phyloP scores from a whole-genome alignment of 2,797 vertebrate species.

The Xenopus petersii region DNA sequence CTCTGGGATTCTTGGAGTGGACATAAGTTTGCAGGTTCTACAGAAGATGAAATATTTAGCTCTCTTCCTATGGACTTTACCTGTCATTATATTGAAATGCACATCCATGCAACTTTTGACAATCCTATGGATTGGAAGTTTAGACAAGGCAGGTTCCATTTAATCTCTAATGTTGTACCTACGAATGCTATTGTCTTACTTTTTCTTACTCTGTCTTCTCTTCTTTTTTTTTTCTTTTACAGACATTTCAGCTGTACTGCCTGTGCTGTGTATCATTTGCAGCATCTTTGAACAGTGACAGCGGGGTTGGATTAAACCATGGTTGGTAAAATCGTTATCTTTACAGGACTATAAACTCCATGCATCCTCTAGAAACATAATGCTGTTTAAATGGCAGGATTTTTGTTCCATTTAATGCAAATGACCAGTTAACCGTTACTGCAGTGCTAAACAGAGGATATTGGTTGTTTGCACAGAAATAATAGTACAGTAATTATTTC shows the following conservation, averaged over 20 bases:
- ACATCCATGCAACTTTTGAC: conserved; percentile 50
- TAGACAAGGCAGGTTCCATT: conserved; percentile 61
- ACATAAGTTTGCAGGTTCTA: conserved; percentile 54
- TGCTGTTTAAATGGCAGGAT: no score
- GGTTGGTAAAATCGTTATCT: conserved; percentile 72
- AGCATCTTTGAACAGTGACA: conserved; percentile 67
- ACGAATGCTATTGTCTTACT: not conserved
- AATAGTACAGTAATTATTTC: no score
- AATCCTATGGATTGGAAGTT: conserved; percentile 60
- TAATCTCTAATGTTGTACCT: not conserved
- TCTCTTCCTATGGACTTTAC: conserved; percentile 80
- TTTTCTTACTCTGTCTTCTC: conserved; percentile 20
- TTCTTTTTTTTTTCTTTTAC: conserved; percentile 58
- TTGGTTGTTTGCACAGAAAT: no score
- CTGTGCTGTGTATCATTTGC: conserved; percentile 72
- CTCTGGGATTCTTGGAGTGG: conserved; percentile 51
- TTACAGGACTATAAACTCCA: no score
- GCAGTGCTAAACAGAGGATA: no score
- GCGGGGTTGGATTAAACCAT: conserved; percentile 70
- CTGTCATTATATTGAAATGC: conserved; percentile 67
- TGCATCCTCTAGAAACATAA: no score
- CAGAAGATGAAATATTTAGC: conserved; percentile 80
- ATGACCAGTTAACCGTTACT: no score
- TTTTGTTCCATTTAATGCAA: no score
- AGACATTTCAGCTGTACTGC: conserved; percentile 88